Conservation (phyloP, 2,113 vertebrate species). For the Carlito syrichta region DNA sequence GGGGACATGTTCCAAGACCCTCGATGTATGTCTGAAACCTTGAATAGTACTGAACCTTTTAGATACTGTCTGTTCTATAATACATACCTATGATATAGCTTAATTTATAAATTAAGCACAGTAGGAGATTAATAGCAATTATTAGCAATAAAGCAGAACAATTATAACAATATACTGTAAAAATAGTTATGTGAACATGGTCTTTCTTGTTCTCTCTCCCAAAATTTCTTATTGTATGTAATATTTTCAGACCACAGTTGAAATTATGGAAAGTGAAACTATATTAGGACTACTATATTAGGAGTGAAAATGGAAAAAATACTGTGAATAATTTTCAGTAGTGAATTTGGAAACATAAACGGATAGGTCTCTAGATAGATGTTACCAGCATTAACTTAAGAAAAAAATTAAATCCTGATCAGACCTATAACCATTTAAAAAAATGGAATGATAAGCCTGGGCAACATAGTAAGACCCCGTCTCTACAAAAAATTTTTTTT, state of each 20-base stretch:
- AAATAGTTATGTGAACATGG: neutral
- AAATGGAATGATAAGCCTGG: neutral
- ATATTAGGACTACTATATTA: neutral
- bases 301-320: slow-evolving; percentile 1
- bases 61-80: neutral
- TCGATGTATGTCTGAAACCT: neutral
- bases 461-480: no score
- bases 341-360: neutral
- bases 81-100: neutral
- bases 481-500: no score
- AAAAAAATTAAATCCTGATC: slow-evolving; percentile 4
- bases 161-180: neutral
- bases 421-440: neutral
- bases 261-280: neutral
- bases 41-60: neutral
- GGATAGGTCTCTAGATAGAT: neutral
- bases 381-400: slow-evolving; percentile 11
- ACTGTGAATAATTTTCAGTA: neutral
- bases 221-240: neutral
- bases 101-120: neutral
- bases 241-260: neutral
- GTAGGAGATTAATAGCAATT: neutral
- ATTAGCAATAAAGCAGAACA: neutral
- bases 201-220: neutral
- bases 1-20: neutral